Percentiles rank a stretch among this genome's conserved stretches.
Conservation (phyloP, 2,113 vertebrate species). For the Loxodonta africana region DNA sequence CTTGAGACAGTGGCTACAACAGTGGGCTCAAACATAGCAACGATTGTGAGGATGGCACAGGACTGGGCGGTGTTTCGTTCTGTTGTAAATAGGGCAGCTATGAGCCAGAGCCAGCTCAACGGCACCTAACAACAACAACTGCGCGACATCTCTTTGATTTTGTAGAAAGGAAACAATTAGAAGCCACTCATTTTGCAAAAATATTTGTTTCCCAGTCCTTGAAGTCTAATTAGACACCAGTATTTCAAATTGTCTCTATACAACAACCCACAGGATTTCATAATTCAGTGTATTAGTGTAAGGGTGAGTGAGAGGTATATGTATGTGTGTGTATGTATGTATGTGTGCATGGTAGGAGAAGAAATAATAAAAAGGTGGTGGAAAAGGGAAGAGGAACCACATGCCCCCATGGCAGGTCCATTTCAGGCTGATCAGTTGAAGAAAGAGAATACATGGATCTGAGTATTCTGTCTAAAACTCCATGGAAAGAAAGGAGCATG, state of each 20-base stretch:
- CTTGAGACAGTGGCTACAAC: too few relatives aligned
- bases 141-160: neutral
- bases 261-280: neutral
- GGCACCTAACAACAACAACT: neutral
- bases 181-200: neutral
- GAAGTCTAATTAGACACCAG: neutral
- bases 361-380: neutral
- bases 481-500: neutral
- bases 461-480: neutral
- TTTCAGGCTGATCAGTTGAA: neutral
- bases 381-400: neutral
- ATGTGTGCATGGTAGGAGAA: neutral
- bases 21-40: too few relatives aligned
- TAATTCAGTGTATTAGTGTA: neutral
- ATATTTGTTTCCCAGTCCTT: neutral
- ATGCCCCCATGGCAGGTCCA: neutral
- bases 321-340: too few relatives aligned
- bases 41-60: too few relatives aligned
- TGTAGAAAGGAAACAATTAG: constrained; percentile 16
- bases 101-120: too few relatives aligned
- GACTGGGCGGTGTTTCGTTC: too few relatives aligned
- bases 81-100: too few relatives aligned
- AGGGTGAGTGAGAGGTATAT: neutral
- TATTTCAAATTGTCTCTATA: constrained; percentile 4
- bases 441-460: neutral